Evolutionary conservation across 1,140 invertebrate species (phyloP), one percentile per base, ranked within the genome.

Genomic region (Drosophila truncata): DNA sequence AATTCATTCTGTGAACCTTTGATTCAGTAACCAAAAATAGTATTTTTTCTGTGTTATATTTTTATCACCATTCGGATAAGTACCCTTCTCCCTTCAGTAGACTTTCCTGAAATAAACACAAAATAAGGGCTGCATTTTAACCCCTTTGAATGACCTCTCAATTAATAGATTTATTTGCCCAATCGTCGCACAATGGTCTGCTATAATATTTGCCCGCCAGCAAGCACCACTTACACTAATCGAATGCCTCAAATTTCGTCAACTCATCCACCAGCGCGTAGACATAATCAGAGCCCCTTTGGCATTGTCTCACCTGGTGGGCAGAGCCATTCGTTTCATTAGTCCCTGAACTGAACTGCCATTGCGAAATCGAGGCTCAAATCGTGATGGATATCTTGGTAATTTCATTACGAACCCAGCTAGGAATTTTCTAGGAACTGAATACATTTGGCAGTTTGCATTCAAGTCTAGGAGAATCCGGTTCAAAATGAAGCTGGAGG

Each of bases 191-290:
- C 23, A 29, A 46, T 60, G 44, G 44, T 47, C 31, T 70, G 37
- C 33, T 18, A 18, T 18, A 29, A 58, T 75, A 57, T 76, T 85
- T 82, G 59, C 41, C 47, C 27, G 25, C 18, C 14, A 35, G 20
- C 65, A 50, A 27, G 14, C 64, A 61, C 47, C 80, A 86, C 80
- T 87, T 69, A 77, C 29, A 29, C 60, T 88, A 86, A 86, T 86
- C 57, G 63, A 79, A 69, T 29, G 52, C 47, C 57, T 70, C 50
- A 4, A 73, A 67, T 88, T 71, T 88, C 65, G 67, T 78, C 71
- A 59, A 83, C 57, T 83, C 83, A 86, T 82, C 63, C 20, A 25
- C 14, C 27, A 39, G 25, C 11, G 10, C 27, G n/a, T 35, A 8
- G 23, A 33, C 58, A 42, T 39, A 78, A 77, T 78, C 63, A 78